These are phyloP conservation scores for Dinothrombium tinctorium DNA, from an alignment of 1,140 invertebrate species.

Conservation along the genomic window DNA sequence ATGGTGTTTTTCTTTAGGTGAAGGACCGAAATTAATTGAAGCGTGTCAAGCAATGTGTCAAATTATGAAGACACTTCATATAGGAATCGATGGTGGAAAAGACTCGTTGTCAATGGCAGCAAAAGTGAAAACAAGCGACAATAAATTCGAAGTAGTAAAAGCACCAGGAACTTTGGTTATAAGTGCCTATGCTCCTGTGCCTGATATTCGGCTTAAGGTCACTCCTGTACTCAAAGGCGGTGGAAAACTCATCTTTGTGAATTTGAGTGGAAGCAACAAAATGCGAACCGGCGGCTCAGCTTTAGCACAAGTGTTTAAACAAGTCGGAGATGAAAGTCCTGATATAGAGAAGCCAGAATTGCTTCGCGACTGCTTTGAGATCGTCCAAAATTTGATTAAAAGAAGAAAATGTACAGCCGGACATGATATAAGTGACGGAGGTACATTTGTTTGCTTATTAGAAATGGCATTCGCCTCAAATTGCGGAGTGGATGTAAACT, in stretches of 20 bases:
- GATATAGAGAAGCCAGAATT: slow-evolving; percentile 44
- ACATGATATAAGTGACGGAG: slow-evolving; percentile 91
- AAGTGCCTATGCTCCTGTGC: slow-evolving; percentile 79
- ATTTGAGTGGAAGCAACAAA: slow-evolving; percentile 21
- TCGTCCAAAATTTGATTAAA: slow-evolving; percentile 54
- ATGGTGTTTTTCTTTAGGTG: slow-evolving; percentile 29
- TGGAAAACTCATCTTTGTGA: slow-evolving; percentile 36
- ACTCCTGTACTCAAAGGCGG: slow-evolving; percentile 52
- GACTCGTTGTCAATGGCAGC: slow-evolving; percentile 95
- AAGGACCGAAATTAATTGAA: slow-evolving; percentile 59
- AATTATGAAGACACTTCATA: slow-evolving; percentile 57
- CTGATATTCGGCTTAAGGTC: slow-evolving; percentile 46
- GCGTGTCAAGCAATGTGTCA: slow-evolving; percentile 69
- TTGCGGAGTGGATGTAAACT: slow-evolving; percentile 43
- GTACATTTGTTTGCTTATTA: slow-evolving; percentile 58
- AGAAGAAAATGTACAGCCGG: slow-evolving; percentile 51
- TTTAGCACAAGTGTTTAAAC: slow-evolving; percentile 64
- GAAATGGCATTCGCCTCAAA: slow-evolving; percentile 90
- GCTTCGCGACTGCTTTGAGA: slow-evolving; percentile 47
- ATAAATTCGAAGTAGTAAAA: slow-evolving; percentile 23
- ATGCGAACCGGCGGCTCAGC: slow-evolving; percentile 65
- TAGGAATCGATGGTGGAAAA: slow-evolving; percentile 91
- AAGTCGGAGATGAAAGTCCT: slow-evolving; percentile 52
- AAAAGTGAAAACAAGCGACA: slow-evolving; percentile 35
- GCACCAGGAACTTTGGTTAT: slow-evolving; percentile 57